Conservation (phyloP, 2,888 invertebrate species). For the Cephus pulcher region DNA sequence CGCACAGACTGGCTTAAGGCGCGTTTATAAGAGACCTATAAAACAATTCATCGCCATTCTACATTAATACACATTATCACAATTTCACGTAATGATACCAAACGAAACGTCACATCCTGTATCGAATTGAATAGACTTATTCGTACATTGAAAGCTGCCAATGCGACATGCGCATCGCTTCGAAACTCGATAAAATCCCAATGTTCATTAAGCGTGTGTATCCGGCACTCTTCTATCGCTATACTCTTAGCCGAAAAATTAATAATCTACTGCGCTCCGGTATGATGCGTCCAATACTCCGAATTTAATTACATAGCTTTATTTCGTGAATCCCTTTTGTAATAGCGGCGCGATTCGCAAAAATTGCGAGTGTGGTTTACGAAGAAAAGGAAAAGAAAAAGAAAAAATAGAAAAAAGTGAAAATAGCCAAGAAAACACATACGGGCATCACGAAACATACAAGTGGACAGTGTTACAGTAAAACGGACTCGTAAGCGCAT, state of each 20-base stretch:
- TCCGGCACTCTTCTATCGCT: constrained; percentile 50
- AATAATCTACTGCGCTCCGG: constrained; percentile 52
- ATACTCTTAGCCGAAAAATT: constrained; percentile 44
- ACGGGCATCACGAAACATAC: neutral
- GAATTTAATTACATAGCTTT: constrained; percentile 55
- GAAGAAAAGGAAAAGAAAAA: constrained; percentile 5
- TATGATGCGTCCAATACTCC: constrained; percentile 60
- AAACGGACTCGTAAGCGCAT: neutral
- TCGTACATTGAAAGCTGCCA: neutral
- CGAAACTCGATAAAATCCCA: neutral
- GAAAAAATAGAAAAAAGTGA: constrained; percentile 17
- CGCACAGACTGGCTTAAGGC: neutral
- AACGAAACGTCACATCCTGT: neutral
- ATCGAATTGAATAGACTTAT: neutral
- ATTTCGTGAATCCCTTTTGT: constrained; percentile 42
- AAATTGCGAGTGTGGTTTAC: neutral
- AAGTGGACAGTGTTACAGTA: neutral
- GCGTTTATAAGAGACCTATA: neutral
- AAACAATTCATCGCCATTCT: neutral
- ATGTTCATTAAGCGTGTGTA: constrained; percentile 30
- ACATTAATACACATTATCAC: neutral
- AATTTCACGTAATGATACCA: neutral
- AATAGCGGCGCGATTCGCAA: constrained; percentile 14
- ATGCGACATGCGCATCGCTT: neutral
- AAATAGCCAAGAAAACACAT: constrained; percentile 30